Evolutionary conservation across 2,113 vertebrate species (phyloP), one percentile per base, ranked within the genome.

Genomic region (Ranitomeya variabilis): DNA sequence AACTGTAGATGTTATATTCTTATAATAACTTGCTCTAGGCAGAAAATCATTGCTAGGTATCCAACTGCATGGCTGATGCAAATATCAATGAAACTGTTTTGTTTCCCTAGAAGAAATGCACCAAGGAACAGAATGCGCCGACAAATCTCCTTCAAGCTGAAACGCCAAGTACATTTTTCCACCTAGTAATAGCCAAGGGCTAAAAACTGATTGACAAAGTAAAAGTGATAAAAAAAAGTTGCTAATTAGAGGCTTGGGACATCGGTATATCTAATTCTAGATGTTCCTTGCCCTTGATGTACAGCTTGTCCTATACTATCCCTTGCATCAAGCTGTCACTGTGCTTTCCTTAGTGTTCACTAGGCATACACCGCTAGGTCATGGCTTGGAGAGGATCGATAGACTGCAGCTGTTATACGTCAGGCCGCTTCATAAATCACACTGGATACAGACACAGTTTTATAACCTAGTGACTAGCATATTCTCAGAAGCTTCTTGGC

Each of bases 401-500:
- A 82, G 55, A 69, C 57, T 85, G 74, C 87, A 89, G 87, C 87
- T 89, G 81, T 85, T 84, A 6, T 45, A 85, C 37, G 82, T 85
- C 73, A 79, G 62, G 26, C 73, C 79, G 73, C 60, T 69, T 57
- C 67, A 85, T 84, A 77, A 89, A 66, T 89, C 76, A 89, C 74
- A 16, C 52, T 18, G 87, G 37, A 60, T 82, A 82, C 73, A 67
- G 81, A 84, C 73, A 89, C 51, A 67, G 55, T 85, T 84, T 81
- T 79, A 54, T 79, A 85, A 69, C 37, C 60, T 76, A 79, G 64
- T 69, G 73, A 77, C 52, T 67, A 7, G 82, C 51, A 85, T 66
- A 31, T 89, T 89, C 87, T 89, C 73, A 89, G 82, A 89, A 85
- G 79, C 69, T 16, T n/a, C 67, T 69, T 89, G 87, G 73, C 87